phyloP scores from a whole-genome alignment of 1,140 invertebrate genomes.

The Pogonomyrmex barbatus region DNA sequence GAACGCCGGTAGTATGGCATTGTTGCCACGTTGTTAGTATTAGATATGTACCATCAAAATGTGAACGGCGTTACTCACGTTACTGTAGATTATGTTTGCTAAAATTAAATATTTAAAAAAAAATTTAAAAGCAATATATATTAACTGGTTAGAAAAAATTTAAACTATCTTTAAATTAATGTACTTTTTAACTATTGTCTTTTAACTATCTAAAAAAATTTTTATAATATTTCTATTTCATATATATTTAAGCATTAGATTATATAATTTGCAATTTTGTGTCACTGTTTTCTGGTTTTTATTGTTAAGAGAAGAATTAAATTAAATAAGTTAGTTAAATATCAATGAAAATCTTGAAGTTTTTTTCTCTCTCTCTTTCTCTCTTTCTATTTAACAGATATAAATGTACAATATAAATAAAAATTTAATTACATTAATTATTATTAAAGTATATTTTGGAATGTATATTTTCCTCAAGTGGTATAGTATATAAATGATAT shows the following conservation, averaged over 20 bases:
- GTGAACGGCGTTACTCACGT: slow-evolving; percentile 1
- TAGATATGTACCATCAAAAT: slow-evolving; percentile 57
- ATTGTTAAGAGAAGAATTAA: not conserved
- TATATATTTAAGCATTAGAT: not conserved
- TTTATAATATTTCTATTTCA: not conserved
- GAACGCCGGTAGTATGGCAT: slow-evolving; percentile 24
- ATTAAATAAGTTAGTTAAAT: not conserved
- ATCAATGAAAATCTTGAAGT: not conserved
- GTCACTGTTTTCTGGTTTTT: not conserved
- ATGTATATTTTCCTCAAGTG: not conserved
- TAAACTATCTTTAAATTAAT: not conserved
- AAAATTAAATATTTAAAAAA: not conserved
- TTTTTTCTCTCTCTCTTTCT: not conserved
- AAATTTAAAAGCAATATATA: not conserved
- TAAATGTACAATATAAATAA: not conserved
- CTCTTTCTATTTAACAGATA: not conserved
- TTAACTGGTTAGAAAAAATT: slow-evolving; percentile 10
- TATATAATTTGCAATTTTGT: not conserved
- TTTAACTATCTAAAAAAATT: not conserved
- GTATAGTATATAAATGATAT: not conserved
- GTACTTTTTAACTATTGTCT: too few relatives aligned
- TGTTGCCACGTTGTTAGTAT: slow-evolving; percentile 44
- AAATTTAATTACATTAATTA: not conserved
- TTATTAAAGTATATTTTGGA: not conserved
- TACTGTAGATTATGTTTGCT: slow-evolving; percentile 48